A percentile compares a stretch with the other conserved stretches of the same genome.
Evolutionary conservation across 2,113 vertebrate genomes (phyloP).

Genomic region (Zosterops lateralis): DNA sequence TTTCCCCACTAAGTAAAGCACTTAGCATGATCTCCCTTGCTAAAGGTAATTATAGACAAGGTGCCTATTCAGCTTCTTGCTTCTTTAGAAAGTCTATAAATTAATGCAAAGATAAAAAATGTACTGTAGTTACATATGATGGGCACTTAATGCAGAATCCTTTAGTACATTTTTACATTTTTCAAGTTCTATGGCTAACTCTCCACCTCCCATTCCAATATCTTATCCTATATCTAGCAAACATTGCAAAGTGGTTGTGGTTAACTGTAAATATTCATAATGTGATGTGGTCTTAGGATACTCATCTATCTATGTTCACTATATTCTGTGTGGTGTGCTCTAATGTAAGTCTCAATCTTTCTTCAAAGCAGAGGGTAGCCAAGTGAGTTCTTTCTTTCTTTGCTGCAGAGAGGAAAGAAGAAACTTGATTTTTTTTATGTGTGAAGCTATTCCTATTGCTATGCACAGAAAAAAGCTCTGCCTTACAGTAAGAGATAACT

Average conservation of each 20-base stretch:
- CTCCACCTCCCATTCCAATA: neutral
- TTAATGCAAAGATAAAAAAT: neutral
- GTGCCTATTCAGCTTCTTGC: neutral
- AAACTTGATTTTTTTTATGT: neutral
- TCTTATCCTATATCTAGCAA: neutral
- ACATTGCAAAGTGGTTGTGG: neutral
- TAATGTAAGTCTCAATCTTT: neutral
- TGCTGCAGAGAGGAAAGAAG: neutral
- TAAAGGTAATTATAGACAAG: neutral
- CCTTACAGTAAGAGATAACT: neutral
- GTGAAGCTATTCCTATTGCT: neutral
- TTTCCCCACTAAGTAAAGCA: neutral
- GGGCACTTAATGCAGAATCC: neutral
- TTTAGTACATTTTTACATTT: neutral
- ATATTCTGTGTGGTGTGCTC: neutral
- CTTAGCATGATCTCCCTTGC: neutral
- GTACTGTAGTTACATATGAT: neutral
- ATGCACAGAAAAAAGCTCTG: neutral
- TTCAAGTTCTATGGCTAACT: neutral
- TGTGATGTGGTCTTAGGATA: neutral
- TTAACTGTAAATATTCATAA: neutral
- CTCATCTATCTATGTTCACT: neutral
- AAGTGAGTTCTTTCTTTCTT: neutral
- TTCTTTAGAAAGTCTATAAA: neutral
- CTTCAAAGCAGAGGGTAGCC: neutral